Conservation (phyloP, 1,140 invertebrate species). For the Vanessa atalanta region DNA sequence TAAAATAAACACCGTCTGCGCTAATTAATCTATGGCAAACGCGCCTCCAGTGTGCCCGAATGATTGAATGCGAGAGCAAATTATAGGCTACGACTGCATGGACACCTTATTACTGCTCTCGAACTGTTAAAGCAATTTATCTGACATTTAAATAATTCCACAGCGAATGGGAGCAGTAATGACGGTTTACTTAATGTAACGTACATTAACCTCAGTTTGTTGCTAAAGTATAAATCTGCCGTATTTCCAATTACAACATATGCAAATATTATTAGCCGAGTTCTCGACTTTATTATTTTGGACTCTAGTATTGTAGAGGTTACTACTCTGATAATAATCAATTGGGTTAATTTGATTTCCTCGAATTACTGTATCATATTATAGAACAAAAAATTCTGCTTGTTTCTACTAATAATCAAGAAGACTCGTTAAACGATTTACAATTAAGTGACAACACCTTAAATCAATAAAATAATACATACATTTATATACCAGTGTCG, state of each 20-base stretch:
- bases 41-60: slow-evolving; percentile 55
- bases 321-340: no score
- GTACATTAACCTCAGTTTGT: slow-evolving; percentile 47
- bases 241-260: slow-evolving; percentile 28
- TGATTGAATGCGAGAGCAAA: slow-evolving; percentile 77
- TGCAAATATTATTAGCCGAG: slow-evolving; percentile 15
- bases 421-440: no score
- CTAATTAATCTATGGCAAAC: slow-evolving; percentile 53
- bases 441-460: no score
- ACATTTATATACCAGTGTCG: no score
- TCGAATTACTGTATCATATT: no score
- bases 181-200: slow-evolving; percentile 65
- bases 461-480: no score
- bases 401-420: no score
- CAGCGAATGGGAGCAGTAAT: slow-evolving; percentile 65
- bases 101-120: slow-evolving; percentile 77
- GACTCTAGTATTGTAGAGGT: no score
- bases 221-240: slow-evolving; percentile 37
- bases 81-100: slow-evolving; percentile 65
- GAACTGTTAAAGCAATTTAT: slow-evolving; percentile 77
- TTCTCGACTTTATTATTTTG: no score
- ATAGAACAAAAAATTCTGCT: no score
- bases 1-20: slow-evolving; percentile 23
- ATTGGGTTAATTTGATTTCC: no score
- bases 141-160: slow-evolving; percentile 79